Conservation (phyloP, 2,113 vertebrate species). For the Pteruthius melanotis region DNA sequence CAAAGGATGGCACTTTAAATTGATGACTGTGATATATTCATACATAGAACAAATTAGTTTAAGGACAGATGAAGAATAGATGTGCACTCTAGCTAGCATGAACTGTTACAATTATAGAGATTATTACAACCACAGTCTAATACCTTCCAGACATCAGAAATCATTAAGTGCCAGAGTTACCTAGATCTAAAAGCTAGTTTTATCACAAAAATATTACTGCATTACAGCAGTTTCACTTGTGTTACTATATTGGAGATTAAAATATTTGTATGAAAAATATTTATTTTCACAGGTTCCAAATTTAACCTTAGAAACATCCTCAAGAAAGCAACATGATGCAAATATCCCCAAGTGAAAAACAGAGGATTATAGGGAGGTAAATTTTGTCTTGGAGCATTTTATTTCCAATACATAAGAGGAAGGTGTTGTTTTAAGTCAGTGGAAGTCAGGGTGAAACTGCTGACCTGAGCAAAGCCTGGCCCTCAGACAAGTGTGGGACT, state of each 20-base stretch:
- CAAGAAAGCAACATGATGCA: neutral
- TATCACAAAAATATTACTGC: slow-evolving; percentile 35
- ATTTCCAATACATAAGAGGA: neutral
- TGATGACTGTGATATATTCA: slow-evolving; percentile 76
- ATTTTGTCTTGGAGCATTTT: slow-evolving; percentile 16
- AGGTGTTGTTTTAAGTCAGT: neutral
- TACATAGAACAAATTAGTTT: slow-evolving; percentile 74
- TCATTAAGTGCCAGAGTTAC: slow-evolving; percentile 45
- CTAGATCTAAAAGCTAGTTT: slow-evolving; percentile 10
- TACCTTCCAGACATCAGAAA: slow-evolving; percentile 65
- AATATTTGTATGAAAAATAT: neutral
- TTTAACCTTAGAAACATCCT: neutral
- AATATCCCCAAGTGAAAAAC: neutral
- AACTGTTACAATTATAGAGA: slow-evolving; percentile 72
- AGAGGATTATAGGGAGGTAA: neutral
- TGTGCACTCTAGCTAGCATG: slow-evolving; percentile 66
- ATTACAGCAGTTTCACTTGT: slow-evolving; percentile 25
- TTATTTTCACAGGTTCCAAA: slow-evolving; percentile 26
- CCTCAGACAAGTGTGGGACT: neutral
- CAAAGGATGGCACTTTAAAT: slow-evolving; percentile 73
- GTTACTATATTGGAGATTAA: neutral
- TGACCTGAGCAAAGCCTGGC: neutral
- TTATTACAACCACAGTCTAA: slow-evolving; percentile 67
- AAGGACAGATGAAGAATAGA: slow-evolving; percentile 76
- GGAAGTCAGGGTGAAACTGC: neutral